phyloP scores from a whole-genome alignment of 2,888 invertebrate species.

The Osedax fenrisi region DNA sequence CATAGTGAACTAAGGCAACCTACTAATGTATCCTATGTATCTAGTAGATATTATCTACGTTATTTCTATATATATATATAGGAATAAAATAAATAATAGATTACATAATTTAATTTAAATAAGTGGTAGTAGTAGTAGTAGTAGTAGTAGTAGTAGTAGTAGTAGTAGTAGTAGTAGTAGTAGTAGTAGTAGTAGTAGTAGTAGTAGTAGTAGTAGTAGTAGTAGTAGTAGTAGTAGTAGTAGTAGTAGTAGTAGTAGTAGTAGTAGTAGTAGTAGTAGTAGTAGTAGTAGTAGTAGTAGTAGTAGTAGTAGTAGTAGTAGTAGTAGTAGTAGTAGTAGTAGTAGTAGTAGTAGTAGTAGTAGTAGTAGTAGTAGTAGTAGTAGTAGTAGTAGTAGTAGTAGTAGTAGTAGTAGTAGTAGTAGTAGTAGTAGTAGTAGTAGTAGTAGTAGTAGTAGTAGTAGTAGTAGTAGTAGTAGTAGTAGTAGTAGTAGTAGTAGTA shows the following conservation, averaged over 20 bases:
- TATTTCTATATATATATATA: no score
- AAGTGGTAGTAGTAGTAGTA: constrained; percentile 25
- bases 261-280: constrained; percentile 21
- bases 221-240: constrained; percentile 24
- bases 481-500: constrained; percentile 26
- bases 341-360: constrained; percentile 18
- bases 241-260: constrained; percentile 15
- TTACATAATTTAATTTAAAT: constrained; percentile 33
- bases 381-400: constrained; percentile 23
- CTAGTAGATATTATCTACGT: no score
- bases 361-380: constrained; percentile 21
- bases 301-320: constrained; percentile 26
- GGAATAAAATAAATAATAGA: no score
- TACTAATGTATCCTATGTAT: no score
- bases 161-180: constrained; percentile 24
- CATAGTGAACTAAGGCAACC: no score
- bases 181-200: constrained; percentile 24
- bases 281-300: constrained; percentile 24
- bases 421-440: constrained; percentile 25
- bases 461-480: constrained; percentile 17
- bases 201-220: constrained; percentile 25
- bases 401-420: constrained; percentile 26
- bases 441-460: constrained; percentile 23
- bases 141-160: constrained; percentile 24
- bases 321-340: constrained; percentile 24